Evolutionary conservation across 2,113 vertebrate species (phyloP), one percentile per base, ranked within the genome.

Genomic region (Apus apus): DNA sequence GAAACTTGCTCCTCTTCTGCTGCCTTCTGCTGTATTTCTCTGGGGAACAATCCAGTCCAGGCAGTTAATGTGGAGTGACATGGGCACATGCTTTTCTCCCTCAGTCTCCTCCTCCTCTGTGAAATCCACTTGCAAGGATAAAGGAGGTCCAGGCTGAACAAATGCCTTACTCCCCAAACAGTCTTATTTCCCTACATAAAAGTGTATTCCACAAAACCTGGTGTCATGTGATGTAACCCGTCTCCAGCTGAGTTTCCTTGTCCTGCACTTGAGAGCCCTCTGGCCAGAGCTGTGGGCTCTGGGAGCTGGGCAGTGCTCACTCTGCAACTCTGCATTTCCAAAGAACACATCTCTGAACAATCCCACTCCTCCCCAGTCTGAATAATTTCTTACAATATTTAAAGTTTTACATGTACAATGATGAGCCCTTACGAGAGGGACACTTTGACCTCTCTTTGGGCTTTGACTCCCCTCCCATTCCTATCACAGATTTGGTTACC

Each of bases 71-170:
- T 18, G 48, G 57, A 92, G 65, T 67, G 80, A 85, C 91, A 78
- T 0, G 10, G 70, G 36, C 80, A 78, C 81, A 68, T 82, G 77
- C 29, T 96, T 77, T 87, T 54, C 51, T 57, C 32, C 54, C 19
- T 77, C 68, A 51, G 8, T 76, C 45, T 54, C 64, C 79, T 48
- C 64, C 90, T 93, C 75, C 81, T 87, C 78, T 36, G 4, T 48
- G 75, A 72, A 71, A 83, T 89, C 85, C 82, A 48, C 78, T 62
- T 45, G 71, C 60, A 88, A 83, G n/a, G 67, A 66, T 82, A 67
- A 75, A 91, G 46, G 78, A 71, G 67, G 62, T 54, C 46, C n/a
- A 29, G 10, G 45, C 54, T 82, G 86, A 86, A 40, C 43, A 20
- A 87, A 56, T 20, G 36, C 68, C 60, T 71, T 54, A 48, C 30